Percentiles rank a stretch among this genome's conserved stretches.
These are phyloP conservation scores for Lagorchestes hirsutus DNA, from an alignment of 2,797 vertebrate species.

Conservation along the genomic window DNA sequence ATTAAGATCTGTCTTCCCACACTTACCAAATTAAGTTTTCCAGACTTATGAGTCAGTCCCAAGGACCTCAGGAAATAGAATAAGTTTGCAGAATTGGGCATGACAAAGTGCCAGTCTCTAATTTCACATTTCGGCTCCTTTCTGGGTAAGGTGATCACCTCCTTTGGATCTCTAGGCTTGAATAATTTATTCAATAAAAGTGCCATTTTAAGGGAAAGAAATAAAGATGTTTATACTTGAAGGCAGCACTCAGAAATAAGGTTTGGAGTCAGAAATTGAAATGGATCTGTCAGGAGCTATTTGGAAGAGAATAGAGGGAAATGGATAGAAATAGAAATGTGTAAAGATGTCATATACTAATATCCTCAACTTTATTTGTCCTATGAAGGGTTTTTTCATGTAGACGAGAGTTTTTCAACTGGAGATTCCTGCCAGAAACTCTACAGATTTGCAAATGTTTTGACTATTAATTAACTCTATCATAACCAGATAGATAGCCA, in stretches of 20 bases:
- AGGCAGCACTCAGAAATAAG: conserved; percentile 73
- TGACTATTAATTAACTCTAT: conserved; percentile 54
- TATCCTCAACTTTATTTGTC: conserved; percentile 59
- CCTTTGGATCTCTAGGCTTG: conserved; percentile 72
- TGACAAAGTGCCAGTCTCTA: conserved; percentile 70
- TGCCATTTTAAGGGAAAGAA: conserved; percentile 75
- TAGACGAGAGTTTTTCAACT: conserved; percentile 66
- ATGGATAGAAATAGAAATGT: conserved; percentile 65
- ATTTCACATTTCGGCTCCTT: conserved; percentile 66
- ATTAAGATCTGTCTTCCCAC: conserved; percentile 82
- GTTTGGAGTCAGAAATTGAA: conserved; percentile 76
- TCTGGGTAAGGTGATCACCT: conserved; percentile 67
- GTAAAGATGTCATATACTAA: conserved; percentile 60
- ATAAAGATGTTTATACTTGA: conserved; percentile 73
- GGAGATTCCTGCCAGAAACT: conserved; percentile 65
- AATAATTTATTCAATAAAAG: conserved; percentile 79
- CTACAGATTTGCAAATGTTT: conserved; percentile 65
- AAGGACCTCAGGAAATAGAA: conserved; percentile 68
- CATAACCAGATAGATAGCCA: conserved; percentile 56
- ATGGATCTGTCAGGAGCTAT: conserved; percentile 67
- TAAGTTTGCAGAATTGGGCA: conserved; percentile 63
- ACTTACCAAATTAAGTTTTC: conserved; percentile 83
- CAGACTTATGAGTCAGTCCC: conserved; percentile 71
- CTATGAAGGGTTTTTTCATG: conserved; percentile 52
- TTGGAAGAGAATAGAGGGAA: conserved; percentile 72